Conservation (phyloP, 2,888 invertebrate genomes). For the Diplolepis rosae region DNA sequence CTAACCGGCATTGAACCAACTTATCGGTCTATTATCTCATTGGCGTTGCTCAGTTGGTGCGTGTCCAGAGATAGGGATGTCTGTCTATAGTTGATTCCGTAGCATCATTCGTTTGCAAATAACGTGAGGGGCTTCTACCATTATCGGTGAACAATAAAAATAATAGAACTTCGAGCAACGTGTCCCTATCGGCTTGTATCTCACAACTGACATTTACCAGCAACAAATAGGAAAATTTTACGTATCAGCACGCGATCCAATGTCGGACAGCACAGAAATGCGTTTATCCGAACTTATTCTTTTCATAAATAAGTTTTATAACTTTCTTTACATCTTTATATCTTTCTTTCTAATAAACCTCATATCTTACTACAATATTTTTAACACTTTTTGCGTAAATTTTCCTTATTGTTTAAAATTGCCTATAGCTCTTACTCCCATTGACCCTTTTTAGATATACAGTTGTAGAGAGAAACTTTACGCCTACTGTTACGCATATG, state of each 20-base stretch:
- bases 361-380: too few relatives aligned
- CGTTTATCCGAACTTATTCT: not conserved
- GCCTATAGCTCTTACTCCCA: not conserved
- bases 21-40: slow-evolving; percentile 60
- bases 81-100: slow-evolving; percentile 39
- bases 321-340: not conserved
- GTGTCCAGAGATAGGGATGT: slow-evolving; percentile 55
- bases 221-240: slow-evolving; percentile 66
- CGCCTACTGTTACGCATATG: slow-evolving; percentile 14
- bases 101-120: slow-evolving; percentile 28
- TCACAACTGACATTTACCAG: slow-evolving; percentile 55
- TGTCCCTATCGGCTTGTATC: slow-evolving; percentile 61
- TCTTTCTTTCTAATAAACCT: not conserved
- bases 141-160: slow-evolving; percentile 59
- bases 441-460: not conserved
- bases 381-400: too few relatives aligned
- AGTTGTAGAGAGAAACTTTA: slow-evolving; percentile 10
- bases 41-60: slow-evolving; percentile 50
- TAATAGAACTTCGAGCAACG: slow-evolving; percentile 57
- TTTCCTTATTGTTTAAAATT: not conserved
- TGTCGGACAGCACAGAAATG: not conserved
- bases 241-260: slow-evolving; percentile 61
- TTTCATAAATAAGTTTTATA: not conserved
- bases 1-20: slow-evolving; percentile 43
- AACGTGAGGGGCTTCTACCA: slow-evolving; percentile 32